phyloP scores from a whole-genome alignment of 1,140 invertebrate genomes.

The Galleria mellonella region DNA sequence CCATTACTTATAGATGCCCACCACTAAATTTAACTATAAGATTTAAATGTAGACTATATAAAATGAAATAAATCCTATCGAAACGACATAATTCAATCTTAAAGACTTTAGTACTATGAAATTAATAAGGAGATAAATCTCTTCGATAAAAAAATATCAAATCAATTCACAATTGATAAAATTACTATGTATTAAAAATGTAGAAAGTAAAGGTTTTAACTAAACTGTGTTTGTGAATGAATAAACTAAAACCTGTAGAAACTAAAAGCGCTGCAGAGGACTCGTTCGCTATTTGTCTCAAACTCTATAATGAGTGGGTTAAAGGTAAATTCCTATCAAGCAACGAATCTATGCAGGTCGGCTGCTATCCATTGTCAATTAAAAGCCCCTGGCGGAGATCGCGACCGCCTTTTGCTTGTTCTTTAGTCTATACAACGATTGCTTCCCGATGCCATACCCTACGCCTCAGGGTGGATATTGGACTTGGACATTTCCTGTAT shows the following conservation, averaged over 20 bases:
- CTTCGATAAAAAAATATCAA: too few species aligned
- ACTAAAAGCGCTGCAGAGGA: neutral
- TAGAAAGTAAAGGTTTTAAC: constrained; percentile 15
- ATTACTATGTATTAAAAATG: constrained; percentile 17
- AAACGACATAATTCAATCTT: too few species aligned
- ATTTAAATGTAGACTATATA: too few species aligned
- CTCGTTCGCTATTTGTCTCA: constrained; percentile 5
- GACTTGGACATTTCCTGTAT: constrained; percentile 61
- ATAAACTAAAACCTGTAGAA: constrained; percentile 1
- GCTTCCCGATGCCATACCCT: constrained; percentile 54
- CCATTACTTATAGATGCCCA: constrained; percentile 10
- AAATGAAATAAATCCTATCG: too few species aligned
- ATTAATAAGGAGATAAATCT: too few species aligned
- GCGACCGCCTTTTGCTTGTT: constrained; percentile 62
- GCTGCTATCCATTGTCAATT: constrained; percentile 54
- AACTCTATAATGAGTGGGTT: constrained; percentile 28
- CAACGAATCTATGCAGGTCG: constrained; percentile 29
- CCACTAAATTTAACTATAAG: too few species aligned
- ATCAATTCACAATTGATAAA: too few species aligned
- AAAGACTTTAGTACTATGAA: too few species aligned
- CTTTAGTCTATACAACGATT: constrained; percentile 50
- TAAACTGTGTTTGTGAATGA: constrained; percentile 8
- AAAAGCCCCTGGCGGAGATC: constrained; percentile 42
- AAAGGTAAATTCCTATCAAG: constrained; percentile 40
- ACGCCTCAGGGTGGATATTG: constrained; percentile 53